Base-by-base conservation (phyloP, 37 sponge, comb jelly and placozoan species). In the Beroe forskalii region DNA sequence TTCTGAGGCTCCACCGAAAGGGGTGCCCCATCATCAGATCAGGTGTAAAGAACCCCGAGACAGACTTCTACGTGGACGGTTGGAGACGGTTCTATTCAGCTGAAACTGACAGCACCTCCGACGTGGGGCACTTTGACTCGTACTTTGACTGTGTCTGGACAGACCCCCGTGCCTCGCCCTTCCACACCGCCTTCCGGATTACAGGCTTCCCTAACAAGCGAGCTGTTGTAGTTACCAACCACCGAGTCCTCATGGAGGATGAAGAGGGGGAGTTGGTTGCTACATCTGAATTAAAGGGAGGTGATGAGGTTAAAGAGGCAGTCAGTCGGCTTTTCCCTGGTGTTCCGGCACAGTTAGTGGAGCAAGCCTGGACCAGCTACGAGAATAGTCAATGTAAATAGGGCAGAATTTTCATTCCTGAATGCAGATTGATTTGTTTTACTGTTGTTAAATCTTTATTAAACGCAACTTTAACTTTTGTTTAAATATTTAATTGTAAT, bases 1-100 rank as follows among this genome's bases (percentile, higher is more conserved):
- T 91, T 0, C 20, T 69, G 31, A 41, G 91, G 0, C 32, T 91
- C 33, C 91, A 91, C 72, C 48, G 76, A 24, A 40, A 31, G 0
- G 48, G 75, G 0, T 20, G 25, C 22, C 8, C 25, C 23, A 90
- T 48, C 55, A 48, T 48, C 6, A 6, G 55, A 12, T 48, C 55
- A 6, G 55, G 55, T 6, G 12, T 12, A 17, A 12, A 17, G 55
- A 48, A 48, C 55, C 55, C 55, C 12, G 55, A 48, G 12, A 48
- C 55, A 48, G 55, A 48, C 12, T 48, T 48, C 55, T 48, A 48
- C 12, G 12, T 48, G 12, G 55, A 12, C 12, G 55, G 12, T 48
- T 48, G 55, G 55, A 48, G 55, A 12, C 6, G 55, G 12, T 48
- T 48, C 55, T 48, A 48, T 48, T 48, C 12, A 6, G 55, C 55